Evolutionary conservation across 2,113 vertebrate species (phyloP), one percentile per base, ranked within the genome.

Genomic region (Numenius arquata): DNA sequence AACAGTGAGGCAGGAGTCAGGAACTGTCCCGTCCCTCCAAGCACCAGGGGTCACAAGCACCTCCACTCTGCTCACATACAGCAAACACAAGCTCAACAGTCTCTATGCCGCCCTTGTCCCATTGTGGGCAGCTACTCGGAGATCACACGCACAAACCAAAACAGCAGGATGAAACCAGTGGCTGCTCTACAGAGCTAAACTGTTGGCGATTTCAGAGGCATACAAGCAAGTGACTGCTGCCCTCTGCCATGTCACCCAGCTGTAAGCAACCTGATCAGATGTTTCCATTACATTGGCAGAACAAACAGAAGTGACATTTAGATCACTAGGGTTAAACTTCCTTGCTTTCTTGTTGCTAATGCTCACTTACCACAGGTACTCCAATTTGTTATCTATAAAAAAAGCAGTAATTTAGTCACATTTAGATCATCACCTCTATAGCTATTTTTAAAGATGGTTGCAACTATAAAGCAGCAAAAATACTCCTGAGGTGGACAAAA

Each of bases 101-200:
- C 23, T 58, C 73, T 1, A 0, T 5, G 9, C 53, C 23, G 56
- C 82, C 43, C 11, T 7, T 0, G 0, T 2, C 40, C 62, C 40
- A 34, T 15, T 43, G n/a, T 3, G 12, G 47, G 71, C 66, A 90
- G 61, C 70, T 22, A 15, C 6, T 22, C 3, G 0, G 8, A 38
- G 25, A 21, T 5, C 32, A 4, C 26, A 4, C 0, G 4, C 53
- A 30, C 61, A 82, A 36, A 32, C 47, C 2, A 0, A 8, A 58
- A 1, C 17, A 61, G 76, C 48, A 66, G 45, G 52, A 15, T 0
- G 0, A 23, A 30, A 26, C 12, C 82, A 8, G 40, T 0, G 8
- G 25, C 62, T 45, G 45, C 1, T 25, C 52, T 59, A 56, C 45
- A n/a, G 50, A 50, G 41, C 32, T 11, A 2, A 67, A 6, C 12